A percentile compares a stretch with the other conserved stretches of the same genome.
Conservation (phyloP, 2,888 invertebrate species). For the Cheilosia grossa region DNA sequence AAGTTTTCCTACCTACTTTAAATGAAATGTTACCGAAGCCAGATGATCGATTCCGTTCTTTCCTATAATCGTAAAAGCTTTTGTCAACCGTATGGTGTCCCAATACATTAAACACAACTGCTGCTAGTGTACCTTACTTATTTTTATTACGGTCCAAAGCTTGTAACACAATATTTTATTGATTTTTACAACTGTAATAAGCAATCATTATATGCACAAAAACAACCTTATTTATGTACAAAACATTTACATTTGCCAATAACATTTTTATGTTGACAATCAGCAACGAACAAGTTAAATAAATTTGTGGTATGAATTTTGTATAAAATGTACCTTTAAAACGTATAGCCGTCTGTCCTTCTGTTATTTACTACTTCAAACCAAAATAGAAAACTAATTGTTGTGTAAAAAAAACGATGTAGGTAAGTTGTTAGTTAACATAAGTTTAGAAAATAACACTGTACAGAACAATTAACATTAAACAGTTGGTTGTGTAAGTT, state of each 20-base stretch:
- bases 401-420: conserved; percentile 50
- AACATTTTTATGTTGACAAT: conserved; percentile 66
- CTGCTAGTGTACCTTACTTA: too few species aligned
- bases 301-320: conserved; percentile 21
- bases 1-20: too few species aligned
- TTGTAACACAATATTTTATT: background rate
- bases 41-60: too few species aligned
- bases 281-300: conserved; percentile 67
- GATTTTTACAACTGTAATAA: background rate
- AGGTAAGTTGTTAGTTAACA: conserved; percentile 75
- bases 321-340: conserved; percentile 57
- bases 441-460: conserved; percentile 63
- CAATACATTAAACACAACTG: too few species aligned
- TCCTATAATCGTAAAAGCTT: too few species aligned
- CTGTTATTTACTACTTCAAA: conserved; percentile 24
- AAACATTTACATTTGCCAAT: conserved; percentile 50
- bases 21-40: too few species aligned
- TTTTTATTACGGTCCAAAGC: background rate
- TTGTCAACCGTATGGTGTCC: too few species aligned
- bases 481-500: conserved; percentile 68
- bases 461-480: conserved; percentile 67
- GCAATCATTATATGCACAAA: conserved; percentile 12
- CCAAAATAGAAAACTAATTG: conserved; percentile 31
- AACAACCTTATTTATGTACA: conserved; percentile 29
- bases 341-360: conserved; percentile 62